Percentiles rank a stretch among this genome's conserved stretches.
Evolutionary conservation across 2,797 vertebrate genomes (phyloP).

Genomic region (Myotis findleyi): DNA sequence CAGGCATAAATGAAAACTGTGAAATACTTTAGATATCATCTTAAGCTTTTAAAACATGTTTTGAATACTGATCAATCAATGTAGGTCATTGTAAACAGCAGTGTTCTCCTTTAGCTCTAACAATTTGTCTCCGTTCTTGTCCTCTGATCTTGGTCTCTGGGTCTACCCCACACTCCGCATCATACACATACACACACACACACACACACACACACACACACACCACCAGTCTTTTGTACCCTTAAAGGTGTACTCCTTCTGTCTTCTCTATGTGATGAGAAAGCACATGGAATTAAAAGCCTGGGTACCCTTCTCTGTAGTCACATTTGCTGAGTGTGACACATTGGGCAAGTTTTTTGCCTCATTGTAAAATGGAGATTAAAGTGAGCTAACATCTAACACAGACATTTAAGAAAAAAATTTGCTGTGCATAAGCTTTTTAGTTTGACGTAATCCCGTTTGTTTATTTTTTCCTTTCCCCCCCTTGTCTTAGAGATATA

Average conservation of each 20-base stretch:
- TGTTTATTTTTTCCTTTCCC: background rate
- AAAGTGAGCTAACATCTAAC: background rate
- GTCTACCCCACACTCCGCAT: background rate
- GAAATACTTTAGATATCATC: slow-evolving; percentile 30
- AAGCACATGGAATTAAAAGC: background rate
- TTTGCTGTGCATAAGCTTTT: background rate
- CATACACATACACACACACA: too few species aligned
- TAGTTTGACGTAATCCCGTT: background rate
- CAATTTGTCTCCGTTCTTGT: background rate
- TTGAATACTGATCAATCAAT: slow-evolving; percentile 25
- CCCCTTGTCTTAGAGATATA: background rate
- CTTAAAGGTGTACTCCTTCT: background rate
- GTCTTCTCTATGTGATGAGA: background rate
- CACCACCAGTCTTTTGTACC: background rate
- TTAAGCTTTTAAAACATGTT: slow-evolving; percentile 49
- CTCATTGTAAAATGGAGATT: background rate
- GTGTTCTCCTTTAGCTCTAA: background rate
- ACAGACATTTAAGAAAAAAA: slow-evolving; percentile 7
- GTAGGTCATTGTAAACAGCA: background rate
- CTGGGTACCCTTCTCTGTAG: background rate
- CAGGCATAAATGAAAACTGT: background rate
- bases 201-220: too few species aligned
- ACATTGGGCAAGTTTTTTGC: background rate
- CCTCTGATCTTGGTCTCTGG: background rate
- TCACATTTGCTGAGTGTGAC: background rate